These are phyloP conservation scores for Syngnathus floridae DNA, from an alignment of 2,113 vertebrate species.

Conservation along the genomic window DNA sequence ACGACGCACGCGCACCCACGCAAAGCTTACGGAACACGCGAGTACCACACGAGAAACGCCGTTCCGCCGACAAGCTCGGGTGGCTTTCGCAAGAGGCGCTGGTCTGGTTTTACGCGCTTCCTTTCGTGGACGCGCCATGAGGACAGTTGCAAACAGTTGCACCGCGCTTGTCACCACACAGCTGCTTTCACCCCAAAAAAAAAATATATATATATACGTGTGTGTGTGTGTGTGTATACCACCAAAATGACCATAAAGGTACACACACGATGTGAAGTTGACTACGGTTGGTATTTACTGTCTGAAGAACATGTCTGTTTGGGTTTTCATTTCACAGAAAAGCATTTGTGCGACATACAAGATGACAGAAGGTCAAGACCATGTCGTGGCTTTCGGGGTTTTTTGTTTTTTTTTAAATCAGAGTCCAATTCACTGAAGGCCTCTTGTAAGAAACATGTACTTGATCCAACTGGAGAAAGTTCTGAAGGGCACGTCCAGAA, in stretches of 20 bases:
- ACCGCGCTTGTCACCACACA: too few relatives aligned
- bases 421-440: conserved; percentile 39
- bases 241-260: too few relatives aligned
- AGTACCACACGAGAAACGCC: not conserved
- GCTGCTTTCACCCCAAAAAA: conserved; percentile 29
- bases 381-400: not conserved
- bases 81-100: not conserved
- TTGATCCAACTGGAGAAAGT: not conserved
- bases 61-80: not conserved
- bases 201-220: not conserved
- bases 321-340: not conserved
- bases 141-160: conserved; percentile 13
- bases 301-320: not conserved
- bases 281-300: too few relatives aligned
- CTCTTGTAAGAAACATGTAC: conserved; percentile 19
- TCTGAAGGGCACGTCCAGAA: not conserved
- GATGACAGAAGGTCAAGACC: conserved; percentile 12
- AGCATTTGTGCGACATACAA: too few relatives aligned
- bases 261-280: too few relatives aligned
- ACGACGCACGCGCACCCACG: conserved; percentile 13
- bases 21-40: not conserved
- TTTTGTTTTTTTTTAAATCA: too few relatives aligned
- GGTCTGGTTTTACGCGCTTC: not conserved
- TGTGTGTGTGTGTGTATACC: too few relatives aligned
- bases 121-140: not conserved